phyloP scores from a whole-genome alignment of 2,113 vertebrate genomes.

The Festucalex cinctus region DNA sequence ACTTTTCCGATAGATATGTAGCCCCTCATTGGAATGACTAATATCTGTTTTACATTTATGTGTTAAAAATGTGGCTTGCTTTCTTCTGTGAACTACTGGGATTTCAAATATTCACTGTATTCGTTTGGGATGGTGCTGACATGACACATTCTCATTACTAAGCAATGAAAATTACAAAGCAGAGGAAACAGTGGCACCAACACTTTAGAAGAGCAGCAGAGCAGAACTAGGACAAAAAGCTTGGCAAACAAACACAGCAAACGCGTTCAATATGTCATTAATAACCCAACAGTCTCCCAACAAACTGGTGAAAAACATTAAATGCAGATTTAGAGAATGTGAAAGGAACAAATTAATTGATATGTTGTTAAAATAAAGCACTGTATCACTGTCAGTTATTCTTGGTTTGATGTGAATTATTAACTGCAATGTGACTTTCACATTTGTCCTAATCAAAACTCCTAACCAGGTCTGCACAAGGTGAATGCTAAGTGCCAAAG shows the following conservation, averaged over 20 bases:
- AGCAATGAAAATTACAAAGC: constrained; percentile 30
- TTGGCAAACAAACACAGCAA: constrained; percentile 11
- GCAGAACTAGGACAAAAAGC: constrained; percentile 12
- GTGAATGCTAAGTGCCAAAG: constrained; percentile 28
- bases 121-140: constrained; percentile 22
- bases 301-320: background rate
- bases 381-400: constrained; percentile 3
- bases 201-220: constrained; percentile 25
- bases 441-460: constrained; percentile 21
- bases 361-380: constrained; percentile 2
- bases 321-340: background rate
- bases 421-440: constrained; percentile 14
- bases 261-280: constrained; percentile 4
- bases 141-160: constrained; percentile 31
- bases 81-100: background rate
- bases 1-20: background rate
- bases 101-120: constrained; percentile 11
- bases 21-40: background rate
- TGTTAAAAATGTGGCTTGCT: background rate
- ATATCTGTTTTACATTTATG: background rate
- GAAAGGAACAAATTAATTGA: background rate
- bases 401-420: constrained; percentile 19
- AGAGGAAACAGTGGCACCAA: constrained; percentile 4
- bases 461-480: constrained; percentile 5
- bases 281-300: background rate